Evolutionary conservation across 1,140 invertebrate species (phyloP).

Genomic region (Pseudomyrmex pallidus): DNA sequence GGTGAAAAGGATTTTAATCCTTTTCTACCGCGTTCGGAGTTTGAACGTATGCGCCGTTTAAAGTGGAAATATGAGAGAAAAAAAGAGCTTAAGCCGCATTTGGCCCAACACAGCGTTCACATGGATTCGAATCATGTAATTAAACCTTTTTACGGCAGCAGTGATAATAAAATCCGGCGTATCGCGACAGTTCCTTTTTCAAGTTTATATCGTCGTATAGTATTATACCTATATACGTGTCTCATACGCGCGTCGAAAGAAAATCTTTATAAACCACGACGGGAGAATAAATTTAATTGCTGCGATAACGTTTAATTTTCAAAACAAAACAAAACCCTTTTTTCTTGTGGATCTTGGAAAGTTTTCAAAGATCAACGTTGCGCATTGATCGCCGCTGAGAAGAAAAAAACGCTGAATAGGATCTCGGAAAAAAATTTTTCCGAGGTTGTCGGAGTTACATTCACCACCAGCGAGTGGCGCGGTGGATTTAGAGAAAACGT

Average conservation of each 20-base stretch:
- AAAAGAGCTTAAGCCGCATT: constrained; percentile 58
- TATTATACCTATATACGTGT: no score
- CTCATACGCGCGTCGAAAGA: not conserved
- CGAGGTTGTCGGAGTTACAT: not conserved
- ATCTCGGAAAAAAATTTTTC: constrained; percentile 55
- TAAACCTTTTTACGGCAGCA: constrained; percentile 58
- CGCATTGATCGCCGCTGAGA: not conserved
- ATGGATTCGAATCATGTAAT: constrained; percentile 62
- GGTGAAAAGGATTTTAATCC: constrained; percentile 57
- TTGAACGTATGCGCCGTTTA: constrained; percentile 61
- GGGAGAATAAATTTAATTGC: not conserved
- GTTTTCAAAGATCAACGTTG: constrained; percentile 30
- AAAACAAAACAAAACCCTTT: not conserved
- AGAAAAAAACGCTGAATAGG: constrained; percentile 32
- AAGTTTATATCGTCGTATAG: not conserved
- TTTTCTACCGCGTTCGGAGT: constrained; percentile 45
- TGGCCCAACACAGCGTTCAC: constrained; percentile 34
- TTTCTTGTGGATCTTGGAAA: constrained; percentile 24
- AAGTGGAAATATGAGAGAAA: constrained; percentile 52
- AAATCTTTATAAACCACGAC: not conserved
- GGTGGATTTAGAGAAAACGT: constrained; percentile 48
- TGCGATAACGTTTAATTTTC: constrained; percentile 33
- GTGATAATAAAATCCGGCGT: constrained; percentile 24
- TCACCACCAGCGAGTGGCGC: not conserved
- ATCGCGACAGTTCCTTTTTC: not conserved